A percentile compares a stretch with the other conserved stretches of the same genome.
Conservation (phyloP, 2,797 vertebrate species). For the Hemitrygon akajei region DNA sequence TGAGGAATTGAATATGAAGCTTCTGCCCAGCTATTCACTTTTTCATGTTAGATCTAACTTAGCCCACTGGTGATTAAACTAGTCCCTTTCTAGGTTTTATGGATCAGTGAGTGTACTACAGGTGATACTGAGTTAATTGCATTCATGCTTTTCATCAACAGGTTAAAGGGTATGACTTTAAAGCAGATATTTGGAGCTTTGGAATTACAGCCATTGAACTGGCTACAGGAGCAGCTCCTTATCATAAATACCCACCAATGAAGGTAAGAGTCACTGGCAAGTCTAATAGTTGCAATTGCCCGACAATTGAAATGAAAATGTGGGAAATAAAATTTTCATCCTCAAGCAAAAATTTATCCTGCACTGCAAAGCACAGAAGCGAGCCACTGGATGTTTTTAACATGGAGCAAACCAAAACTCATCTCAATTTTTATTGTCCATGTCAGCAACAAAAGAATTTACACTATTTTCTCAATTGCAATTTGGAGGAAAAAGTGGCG, state of each 20-base stretch:
- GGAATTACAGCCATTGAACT: conserved; percentile 93
- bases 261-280: conserved; percentile 62
- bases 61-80: too few species aligned
- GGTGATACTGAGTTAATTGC: background rate
- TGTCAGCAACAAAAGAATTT: background rate
- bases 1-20: too few species aligned
- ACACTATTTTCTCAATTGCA: background rate
- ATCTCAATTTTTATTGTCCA: background rate
- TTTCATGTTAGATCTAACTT: too few species aligned
- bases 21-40: too few species aligned
- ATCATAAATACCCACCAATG: conserved; percentile 93
- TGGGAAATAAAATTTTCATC: background rate
- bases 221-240: conserved; percentile 85
- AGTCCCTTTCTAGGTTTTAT: too few species aligned
- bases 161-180: conserved; percentile 91
- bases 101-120: too few species aligned
- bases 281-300: background rate
- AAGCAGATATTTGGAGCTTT: conserved; percentile 95
- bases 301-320: background rate
- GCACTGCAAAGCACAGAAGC: background rate
- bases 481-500: background rate
- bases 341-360: background rate
- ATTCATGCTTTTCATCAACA: conserved; percentile 44
- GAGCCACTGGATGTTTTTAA: background rate
- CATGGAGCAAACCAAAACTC: background rate